A percentile compares a stretch with the other conserved stretches of the same genome.
These are phyloP conservation scores for Macrophya annulata DNA, from an alignment of 2,888 invertebrate species.

Conservation along the genomic window DNA sequence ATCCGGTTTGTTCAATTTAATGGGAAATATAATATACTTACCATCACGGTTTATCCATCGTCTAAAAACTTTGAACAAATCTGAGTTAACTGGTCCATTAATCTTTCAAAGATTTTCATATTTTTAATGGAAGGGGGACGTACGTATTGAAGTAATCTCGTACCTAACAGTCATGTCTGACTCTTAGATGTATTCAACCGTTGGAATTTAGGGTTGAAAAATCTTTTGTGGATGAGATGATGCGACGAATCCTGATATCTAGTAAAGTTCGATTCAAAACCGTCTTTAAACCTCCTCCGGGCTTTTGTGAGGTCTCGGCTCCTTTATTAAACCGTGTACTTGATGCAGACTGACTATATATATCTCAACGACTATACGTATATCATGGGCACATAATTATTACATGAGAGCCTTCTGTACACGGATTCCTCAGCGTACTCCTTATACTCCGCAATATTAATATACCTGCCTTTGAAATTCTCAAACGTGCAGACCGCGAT, in stretches of 20 bases:
- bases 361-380: constrained; percentile 6
- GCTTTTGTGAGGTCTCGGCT: constrained; percentile 13
- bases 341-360: not conserved
- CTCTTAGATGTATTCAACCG: not conserved
- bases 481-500: not conserved
- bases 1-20: too few relatives aligned
- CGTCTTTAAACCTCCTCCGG: constrained; percentile 5
- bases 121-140: not conserved
- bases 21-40: not conserved
- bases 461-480: constrained; percentile 52
- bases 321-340: constrained; percentile 46
- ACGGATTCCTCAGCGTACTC: constrained; percentile 45
- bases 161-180: not conserved
- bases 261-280: constrained; percentile 21
- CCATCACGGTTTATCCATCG: not conserved
- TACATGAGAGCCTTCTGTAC: constrained; percentile 19
- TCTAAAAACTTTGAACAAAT: not conserved
- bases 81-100: constrained; percentile 7
- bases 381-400: constrained; percentile 52
- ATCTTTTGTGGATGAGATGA: constrained; percentile 10
- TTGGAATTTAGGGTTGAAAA: constrained; percentile 6
- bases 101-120: not conserved
- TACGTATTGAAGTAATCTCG: not conserved
- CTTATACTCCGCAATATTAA: constrained; percentile 48
- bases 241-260: constrained; percentile 22